Evolutionary conservation across 2,888 invertebrate species (phyloP), one percentile per base, ranked within the genome.

Genomic region (Flexamia atlantica): DNA sequence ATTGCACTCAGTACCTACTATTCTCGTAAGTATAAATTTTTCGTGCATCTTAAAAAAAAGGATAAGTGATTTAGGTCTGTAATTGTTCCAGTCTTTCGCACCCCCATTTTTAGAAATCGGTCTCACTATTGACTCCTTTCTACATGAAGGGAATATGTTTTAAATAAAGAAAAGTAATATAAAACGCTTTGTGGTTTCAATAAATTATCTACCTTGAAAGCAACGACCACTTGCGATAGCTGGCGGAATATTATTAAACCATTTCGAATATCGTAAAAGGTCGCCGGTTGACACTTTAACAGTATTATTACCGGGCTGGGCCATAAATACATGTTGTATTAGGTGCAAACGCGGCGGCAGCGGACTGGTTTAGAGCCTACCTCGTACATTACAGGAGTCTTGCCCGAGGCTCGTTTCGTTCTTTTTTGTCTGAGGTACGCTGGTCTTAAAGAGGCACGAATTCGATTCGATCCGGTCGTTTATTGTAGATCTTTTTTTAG

Each of bases 301-400:
- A 72, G 20, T 7, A 72, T 76, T 76, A 76, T 76, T 50, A 53
- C 50, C 0, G 53, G 25, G 12, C 72, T 20, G 50, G 32, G 14
- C 50, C 50, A 53, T 76, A 76, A 76, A 76, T 50, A 50, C 50
- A 12, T 7, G 40, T 50, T 50, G 28, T 25, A 76, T 50, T 76
- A 50, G 76, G 76, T 76, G 46, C 76, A 28, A 28, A 76, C 76
- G 28, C 36, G n/a, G n/a, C n/a, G 46, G 20, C 30, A 28, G 23
- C 70, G 23, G 72, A 50, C 76, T 50, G 50, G 76, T 50, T 68
- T n/a, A 30, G 4, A 20, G 23, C 23, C 60, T 3, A 25, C 23
- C 23, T 23, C 20, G 76, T 50, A 76, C 76, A 76, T 76, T 76
- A 50, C 76, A 46, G 76, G 76, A 76, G 76, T 74, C 46, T 4